A percentile compares a stretch with the other conserved stretches of the same genome.
Conservation (phyloP, 2,888 invertebrate species). For the Xanthostigma xanthostigma region DNA sequence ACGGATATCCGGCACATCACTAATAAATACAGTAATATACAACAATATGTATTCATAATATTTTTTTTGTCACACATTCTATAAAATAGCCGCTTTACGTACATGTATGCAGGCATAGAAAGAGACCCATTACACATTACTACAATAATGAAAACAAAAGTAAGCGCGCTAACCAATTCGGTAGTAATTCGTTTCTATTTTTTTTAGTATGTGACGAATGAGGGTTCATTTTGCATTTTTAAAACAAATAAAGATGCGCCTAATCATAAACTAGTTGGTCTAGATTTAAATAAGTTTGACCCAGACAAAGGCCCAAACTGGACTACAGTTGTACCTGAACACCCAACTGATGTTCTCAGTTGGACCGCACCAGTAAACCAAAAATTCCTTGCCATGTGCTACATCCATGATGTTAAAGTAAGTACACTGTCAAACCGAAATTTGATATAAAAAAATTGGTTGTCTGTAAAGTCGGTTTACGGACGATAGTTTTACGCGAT, state of each 20-base stretch:
- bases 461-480: too few species aligned
- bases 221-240: constrained; percentile 67
- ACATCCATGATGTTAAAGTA: constrained; percentile 90
- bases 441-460: constrained; percentile 1
- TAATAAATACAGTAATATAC: too few species aligned
- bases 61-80: too few species aligned
- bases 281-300: constrained; percentile 44
- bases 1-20: too few species aligned
- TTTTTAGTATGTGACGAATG: constrained; percentile 77
- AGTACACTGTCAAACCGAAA: constrained; percentile 7
- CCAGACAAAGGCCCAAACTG: constrained; percentile 62
- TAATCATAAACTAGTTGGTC: constrained; percentile 74
- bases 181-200: constrained; percentile 5
- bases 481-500: too few species aligned
- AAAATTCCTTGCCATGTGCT: constrained; percentile 77
- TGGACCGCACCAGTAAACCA: constrained; percentile 74
- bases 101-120: too few species aligned
- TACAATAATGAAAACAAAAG: too few species aligned
- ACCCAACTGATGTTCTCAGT: constrained; percentile 75
- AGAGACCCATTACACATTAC: too few species aligned
- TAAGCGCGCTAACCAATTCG: too few species aligned
- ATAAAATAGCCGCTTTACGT: too few species aligned
- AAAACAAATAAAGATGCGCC: constrained; percentile 89
- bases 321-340: constrained; percentile 69
- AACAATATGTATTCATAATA: too few species aligned